Evolutionary conservation across 2,113 vertebrate genomes (phyloP), one percentile per base, ranked within the genome.

Genomic region (Coreoperca whiteheadi): DNA sequence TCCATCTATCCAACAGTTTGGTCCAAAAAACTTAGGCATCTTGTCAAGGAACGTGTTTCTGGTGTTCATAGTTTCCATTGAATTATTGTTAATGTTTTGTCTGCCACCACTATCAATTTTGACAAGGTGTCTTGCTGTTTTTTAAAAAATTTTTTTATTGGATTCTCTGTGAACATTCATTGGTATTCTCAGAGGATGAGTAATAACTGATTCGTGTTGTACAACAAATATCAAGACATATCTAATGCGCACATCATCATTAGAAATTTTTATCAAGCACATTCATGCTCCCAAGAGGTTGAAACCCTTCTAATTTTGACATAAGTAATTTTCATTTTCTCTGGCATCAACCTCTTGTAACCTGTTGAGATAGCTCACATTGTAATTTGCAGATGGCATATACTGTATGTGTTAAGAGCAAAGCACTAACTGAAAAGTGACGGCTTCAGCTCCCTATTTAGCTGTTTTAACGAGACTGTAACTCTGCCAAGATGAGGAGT

Each of bases 301-400:
- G 1, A 20, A 18, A 48, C 6, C 25, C 3, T 25, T 54, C 23
- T 8, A 39, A 9, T 39, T 39, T 39, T 39, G 37, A 39, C 8
- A 8, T 6, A 4, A 39, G 1, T 12, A 25, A 65, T 28, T n/a
- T 41, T 30, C 10, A 51, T 23, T 54, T 25, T 54, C 34, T 30
- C 61, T 32, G 15, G 20, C 8, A 0, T 39, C 34, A 20, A 8
- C 11, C 60, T 23, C 4, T 50, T 15, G 21, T 34, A 30, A 15
- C 8, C 8, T n/a, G 6, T 28, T 9, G 3, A 28, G 23, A 51
- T 37, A 53, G 61, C 23, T 63, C 54, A 50, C 25, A 43, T 6
- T 43, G 23, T 18, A 48, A 57, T 66, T 59, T 32, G 30, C 69
- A 66, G 78, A 73, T 81, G 21, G 15, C 48, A 25, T 28, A 15